Evolutionary conservation across 2,888 invertebrate species (phyloP).

Genomic region (Orchesella flavescens): DNA sequence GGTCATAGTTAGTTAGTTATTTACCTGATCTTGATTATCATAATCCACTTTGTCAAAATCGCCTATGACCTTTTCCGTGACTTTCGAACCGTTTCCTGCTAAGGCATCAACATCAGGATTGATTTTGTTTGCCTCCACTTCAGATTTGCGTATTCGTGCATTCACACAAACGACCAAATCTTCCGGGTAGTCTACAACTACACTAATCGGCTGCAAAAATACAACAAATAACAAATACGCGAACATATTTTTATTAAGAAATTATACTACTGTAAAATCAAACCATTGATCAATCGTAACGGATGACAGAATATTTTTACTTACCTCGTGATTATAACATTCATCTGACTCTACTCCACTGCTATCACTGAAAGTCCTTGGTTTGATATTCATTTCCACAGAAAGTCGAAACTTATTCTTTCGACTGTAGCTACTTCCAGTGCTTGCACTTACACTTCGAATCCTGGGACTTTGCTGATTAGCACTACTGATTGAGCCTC

Average conservation of each 20-base stretch:
- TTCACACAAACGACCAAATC: conserved; percentile 22
- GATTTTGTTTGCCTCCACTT: not conserved
- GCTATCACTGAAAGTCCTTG: not conserved
- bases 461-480: not conserved
- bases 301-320: too few species aligned
- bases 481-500: not conserved
- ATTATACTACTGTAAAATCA: too few species aligned
- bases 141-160: conserved; percentile 23
- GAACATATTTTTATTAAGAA: too few species aligned
- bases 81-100: not conserved
- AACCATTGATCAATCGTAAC: too few species aligned
- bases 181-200: conserved; percentile 33
- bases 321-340: not conserved
- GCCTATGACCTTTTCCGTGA: not conserved
- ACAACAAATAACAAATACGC: not conserved
- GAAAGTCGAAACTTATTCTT: conserved; percentile 14
- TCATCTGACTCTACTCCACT: not conserved
- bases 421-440: conserved; percentile 16
- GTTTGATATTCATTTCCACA: conserved; percentile 41
- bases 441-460: not conserved
- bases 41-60: not conserved
- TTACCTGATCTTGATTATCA: not conserved
- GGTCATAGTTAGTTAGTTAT: too few species aligned
- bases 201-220: conserved; percentile 36
- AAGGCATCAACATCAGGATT: not conserved